Evolutionary conservation across 2,888 invertebrate genomes (phyloP).

Genomic region (Xylota segnis): DNA sequence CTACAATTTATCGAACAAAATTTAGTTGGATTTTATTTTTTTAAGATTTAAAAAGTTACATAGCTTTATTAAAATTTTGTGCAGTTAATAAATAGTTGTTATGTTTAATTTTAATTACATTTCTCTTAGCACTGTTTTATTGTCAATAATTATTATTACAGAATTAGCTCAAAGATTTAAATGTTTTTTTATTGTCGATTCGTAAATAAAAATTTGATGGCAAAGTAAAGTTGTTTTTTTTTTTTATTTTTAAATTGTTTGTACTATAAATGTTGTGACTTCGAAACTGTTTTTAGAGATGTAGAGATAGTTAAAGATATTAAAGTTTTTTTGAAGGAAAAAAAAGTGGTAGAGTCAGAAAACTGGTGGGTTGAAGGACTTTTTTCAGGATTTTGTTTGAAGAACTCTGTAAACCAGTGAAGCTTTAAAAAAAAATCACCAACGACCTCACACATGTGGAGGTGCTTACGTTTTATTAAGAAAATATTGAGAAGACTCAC

Average conservation of each 20-base stretch:
- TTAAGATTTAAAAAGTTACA: not conserved
- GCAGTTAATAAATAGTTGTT: constrained; percentile 40
- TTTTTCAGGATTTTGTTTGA: no score
- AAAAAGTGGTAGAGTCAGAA: not conserved
- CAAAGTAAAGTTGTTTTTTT: constrained; percentile 34
- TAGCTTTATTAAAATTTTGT: constrained; percentile 12
- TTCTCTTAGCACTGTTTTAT: constrained; percentile 50
- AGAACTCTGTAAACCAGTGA: no score
- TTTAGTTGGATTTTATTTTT: not conserved
- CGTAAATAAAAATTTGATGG: constrained; percentile 36
- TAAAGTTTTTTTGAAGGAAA: not conserved
- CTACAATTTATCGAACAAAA: constrained; percentile 17
- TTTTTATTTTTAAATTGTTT: constrained; percentile 33
- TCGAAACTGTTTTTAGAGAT: constrained; percentile 34
- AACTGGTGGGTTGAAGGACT: not conserved
- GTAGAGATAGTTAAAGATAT: constrained; percentile 13
- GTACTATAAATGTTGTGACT: constrained; percentile 72
- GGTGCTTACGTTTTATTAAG: no score
- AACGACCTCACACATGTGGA: no score
- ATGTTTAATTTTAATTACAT: constrained; percentile 24
- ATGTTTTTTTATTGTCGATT: constrained; percentile 49
- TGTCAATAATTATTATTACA: constrained; percentile 59
- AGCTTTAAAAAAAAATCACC: no score
- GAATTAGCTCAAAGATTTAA: constrained; percentile 25
- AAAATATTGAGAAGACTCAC: no score